Evolutionary conservation across 2,113 vertebrate genomes (phyloP).

Genomic region (Odocoileus virginianus): DNA sequence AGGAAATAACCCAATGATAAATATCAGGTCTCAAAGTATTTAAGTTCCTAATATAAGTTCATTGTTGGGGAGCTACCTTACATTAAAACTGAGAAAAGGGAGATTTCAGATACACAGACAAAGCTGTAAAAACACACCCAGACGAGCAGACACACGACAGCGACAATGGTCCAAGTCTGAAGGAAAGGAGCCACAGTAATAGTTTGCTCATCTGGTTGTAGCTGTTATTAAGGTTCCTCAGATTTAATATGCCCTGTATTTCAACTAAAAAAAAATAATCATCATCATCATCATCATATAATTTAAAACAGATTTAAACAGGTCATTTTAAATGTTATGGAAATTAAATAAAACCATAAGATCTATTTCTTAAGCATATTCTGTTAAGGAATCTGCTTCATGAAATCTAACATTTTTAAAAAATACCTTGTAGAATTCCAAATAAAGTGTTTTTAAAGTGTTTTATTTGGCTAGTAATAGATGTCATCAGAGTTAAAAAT

Average conservation of each 20-base stretch:
- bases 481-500: constrained; percentile 37
- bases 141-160: background rate
- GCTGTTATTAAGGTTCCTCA: background rate
- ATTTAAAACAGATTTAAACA: constrained; percentile 26
- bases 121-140: background rate
- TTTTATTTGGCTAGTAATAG: constrained; percentile 35
- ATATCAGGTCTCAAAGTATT: background rate
- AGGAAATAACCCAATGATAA: background rate
- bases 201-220: background rate
- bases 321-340: constrained; percentile 4
- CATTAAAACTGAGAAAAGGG: background rate
- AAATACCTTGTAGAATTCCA: constrained; percentile 41
- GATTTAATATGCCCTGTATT: background rate
- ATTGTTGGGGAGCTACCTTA: background rate
- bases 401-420: background rate
- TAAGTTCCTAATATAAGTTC: background rate
- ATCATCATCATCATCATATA: background rate
- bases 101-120: background rate
- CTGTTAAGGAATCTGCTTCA: constrained; percentile 25
- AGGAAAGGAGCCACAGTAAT: background rate
- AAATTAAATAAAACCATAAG: constrained; percentile 30
- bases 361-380: background rate
- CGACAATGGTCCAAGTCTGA: background rate
- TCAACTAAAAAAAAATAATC: constrained; percentile 12
- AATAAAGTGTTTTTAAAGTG: constrained; percentile 39